phyloP scores from a whole-genome alignment of 2,113 vertebrate species.

The Phycodurus eques region DNA sequence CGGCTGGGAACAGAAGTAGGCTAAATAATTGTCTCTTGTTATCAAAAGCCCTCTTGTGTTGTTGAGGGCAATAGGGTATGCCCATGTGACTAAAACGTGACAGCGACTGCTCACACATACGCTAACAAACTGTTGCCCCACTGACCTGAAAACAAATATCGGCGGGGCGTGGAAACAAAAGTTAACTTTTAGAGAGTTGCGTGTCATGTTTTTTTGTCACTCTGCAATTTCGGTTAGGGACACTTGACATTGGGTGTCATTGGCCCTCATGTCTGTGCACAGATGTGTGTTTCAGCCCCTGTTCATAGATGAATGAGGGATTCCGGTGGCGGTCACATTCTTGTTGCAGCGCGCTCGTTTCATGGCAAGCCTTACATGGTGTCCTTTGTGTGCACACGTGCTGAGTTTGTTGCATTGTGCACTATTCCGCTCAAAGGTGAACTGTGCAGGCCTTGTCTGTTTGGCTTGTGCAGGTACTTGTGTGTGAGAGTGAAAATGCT shows the following conservation, averaged over 20 bases:
- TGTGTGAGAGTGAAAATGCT: not conserved
- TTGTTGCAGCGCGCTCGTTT: slow-evolving; percentile 40
- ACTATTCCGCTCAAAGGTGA: slow-evolving; percentile 16
- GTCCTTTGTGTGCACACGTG: slow-evolving; percentile 49
- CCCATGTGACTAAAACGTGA: slow-evolving; percentile 64
- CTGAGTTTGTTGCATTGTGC: slow-evolving; percentile 33
- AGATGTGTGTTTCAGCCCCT: slow-evolving; percentile 25
- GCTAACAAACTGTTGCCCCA: slow-evolving; percentile 42
- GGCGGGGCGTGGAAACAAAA: not conserved
- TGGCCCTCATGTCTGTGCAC: slow-evolving; percentile 26
- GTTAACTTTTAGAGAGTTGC: not conserved
- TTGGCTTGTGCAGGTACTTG: slow-evolving; percentile 11
- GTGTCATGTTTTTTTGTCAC: not conserved
- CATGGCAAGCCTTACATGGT: slow-evolving; percentile 36
- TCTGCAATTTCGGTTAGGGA: not conserved
- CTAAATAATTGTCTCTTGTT: slow-evolving; percentile 54
- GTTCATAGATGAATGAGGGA: slow-evolving; percentile 52
- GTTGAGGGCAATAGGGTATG: slow-evolving; percentile 30
- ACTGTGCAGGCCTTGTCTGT: slow-evolving; percentile 23
- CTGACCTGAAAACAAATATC: slow-evolving; percentile 31
- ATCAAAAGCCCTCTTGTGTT: slow-evolving; percentile 61
- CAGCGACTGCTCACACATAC: slow-evolving; percentile 20
- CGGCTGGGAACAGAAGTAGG: slow-evolving; percentile 62
- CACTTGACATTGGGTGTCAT: not conserved
- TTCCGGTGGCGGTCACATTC: slow-evolving; percentile 65